Evolutionary conservation across 2,113 vertebrate genomes (phyloP).

Genomic region (Lipophrys pholis): DNA sequence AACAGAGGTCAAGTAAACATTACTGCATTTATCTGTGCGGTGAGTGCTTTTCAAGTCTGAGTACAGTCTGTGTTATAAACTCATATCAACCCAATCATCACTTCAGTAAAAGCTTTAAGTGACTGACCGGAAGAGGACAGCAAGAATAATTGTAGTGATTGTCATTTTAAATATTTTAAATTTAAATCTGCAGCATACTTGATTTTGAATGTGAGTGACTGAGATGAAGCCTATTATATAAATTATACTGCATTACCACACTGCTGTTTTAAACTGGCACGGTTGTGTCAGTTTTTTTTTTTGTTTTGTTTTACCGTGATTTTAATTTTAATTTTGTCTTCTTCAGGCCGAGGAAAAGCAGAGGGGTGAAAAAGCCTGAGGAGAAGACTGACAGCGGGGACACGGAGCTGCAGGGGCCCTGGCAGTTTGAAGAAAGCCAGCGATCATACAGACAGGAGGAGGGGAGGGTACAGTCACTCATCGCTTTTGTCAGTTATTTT

Average conservation of each 20-base stretch:
- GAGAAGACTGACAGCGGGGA: constrained; percentile 59
- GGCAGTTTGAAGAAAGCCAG: constrained; percentile 68
- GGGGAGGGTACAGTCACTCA: constrained; percentile 63
- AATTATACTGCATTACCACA: not conserved
- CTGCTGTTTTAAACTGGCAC: not conserved
- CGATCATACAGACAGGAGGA: constrained; percentile 59
- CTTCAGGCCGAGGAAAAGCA: constrained; percentile 79
- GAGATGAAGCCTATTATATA: not conserved
- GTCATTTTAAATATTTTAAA: not conserved
- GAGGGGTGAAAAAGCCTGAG: constrained; percentile 71
- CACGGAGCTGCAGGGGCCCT: constrained; percentile 42
- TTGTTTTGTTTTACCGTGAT: not conserved
- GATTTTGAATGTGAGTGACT: not conserved
- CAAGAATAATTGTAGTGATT: no score
- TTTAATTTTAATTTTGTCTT: constrained; percentile 13
- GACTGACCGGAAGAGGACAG: no score
- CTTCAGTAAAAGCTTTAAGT: no score
- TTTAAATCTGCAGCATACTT: not conserved
- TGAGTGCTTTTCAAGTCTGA: not conserved
- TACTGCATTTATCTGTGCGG: not conserved
- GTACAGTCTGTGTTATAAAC: not conserved
- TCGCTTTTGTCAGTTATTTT: not conserved
- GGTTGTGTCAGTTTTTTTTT: not conserved
- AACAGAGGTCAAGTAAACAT: not conserved
- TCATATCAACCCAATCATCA: not conserved